A percentile compares a stretch with the other conserved stretches of the same genome.
phyloP scores from a whole-genome alignment of 2,797 vertebrate species.

The Falco novaeseelandiae region DNA sequence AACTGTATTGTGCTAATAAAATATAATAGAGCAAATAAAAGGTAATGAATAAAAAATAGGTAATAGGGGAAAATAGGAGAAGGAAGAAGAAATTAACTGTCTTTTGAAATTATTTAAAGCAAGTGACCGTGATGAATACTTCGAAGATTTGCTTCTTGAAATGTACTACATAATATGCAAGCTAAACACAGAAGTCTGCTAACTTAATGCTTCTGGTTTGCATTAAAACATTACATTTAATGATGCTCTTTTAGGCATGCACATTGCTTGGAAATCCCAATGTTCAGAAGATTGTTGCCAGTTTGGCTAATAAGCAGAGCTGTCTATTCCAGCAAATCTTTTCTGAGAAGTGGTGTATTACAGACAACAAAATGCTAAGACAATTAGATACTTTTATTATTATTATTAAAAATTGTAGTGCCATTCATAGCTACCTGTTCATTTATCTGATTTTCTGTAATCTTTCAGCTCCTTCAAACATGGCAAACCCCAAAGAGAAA shows the following conservation, averaged over 20 bases:
- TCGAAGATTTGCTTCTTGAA: not conserved
- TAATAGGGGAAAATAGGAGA: not conserved
- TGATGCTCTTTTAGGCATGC: not conserved
- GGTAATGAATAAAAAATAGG: not conserved
- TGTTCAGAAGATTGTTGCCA: not conserved
- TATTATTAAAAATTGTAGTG: not conserved
- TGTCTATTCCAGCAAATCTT: not conserved
- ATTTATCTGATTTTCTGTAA: slow-evolving; percentile 13
- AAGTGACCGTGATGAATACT: not conserved
- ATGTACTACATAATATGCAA: not conserved
- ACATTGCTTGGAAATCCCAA: not conserved
- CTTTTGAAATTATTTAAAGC: not conserved
- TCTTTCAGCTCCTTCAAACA: slow-evolving; percentile 89
- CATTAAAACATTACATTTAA: not conserved
- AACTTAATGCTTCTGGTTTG: not conserved
- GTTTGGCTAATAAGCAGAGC: not conserved
- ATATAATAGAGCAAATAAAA: not conserved
- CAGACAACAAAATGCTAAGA: not conserved
- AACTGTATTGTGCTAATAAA: not conserved
- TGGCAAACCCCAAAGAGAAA: slow-evolving; percentile 99
- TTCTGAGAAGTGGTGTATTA: not conserved
- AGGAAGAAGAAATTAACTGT: not conserved
- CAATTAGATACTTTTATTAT: not conserved
- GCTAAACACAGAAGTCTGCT: not conserved
- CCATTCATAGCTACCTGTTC: not conserved